phyloP scores from a whole-genome alignment of 2,113 vertebrate species.

The Aphyosemion australe region DNA sequence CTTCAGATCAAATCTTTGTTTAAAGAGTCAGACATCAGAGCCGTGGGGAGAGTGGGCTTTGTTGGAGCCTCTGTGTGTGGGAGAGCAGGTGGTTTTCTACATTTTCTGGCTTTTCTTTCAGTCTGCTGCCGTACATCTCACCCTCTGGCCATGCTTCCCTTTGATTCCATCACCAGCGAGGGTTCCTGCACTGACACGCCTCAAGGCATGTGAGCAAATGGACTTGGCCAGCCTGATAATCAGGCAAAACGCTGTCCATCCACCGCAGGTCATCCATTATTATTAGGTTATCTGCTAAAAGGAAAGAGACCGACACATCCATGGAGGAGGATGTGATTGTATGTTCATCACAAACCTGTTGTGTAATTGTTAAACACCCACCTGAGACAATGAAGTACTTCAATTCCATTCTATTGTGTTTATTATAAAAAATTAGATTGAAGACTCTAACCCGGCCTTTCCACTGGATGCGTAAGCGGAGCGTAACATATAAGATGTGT shows the following conservation, averaged over 20 bases:
- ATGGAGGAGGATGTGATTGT: too few relatives aligned
- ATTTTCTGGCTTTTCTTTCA: conserved; percentile 15
- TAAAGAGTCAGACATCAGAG: conserved; percentile 52
- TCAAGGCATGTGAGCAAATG: conserved; percentile 17
- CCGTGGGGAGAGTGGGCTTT: conserved; percentile 3
- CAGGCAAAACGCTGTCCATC: conserved; percentile 12
- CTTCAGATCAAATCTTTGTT: conserved; percentile 55
- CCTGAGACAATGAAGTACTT: too few relatives aligned
- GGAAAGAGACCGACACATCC: too few relatives aligned
- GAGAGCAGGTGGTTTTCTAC: conserved; percentile 53
- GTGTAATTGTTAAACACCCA: too few relatives aligned
- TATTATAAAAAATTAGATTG: too few relatives aligned
- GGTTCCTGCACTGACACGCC: conserved; percentile 31
- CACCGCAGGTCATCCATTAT: not conserved
- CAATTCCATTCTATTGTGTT: too few relatives aligned
- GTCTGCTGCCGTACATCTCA: conserved; percentile 32
- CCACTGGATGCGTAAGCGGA: too few relatives aligned
- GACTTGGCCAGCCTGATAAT: conserved; percentile 37
- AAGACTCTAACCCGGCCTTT: too few relatives aligned
- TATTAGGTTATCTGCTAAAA: too few relatives aligned
- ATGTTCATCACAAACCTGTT: too few relatives aligned
- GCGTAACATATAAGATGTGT: too few relatives aligned
- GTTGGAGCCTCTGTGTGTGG: conserved; percentile 18
- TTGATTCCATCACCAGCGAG: conserved; percentile 54
- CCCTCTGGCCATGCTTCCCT: conserved; percentile 55